Evolutionary conservation across 1,140 invertebrate genomes (phyloP).

Genomic region (Hycleus cichorii): DNA sequence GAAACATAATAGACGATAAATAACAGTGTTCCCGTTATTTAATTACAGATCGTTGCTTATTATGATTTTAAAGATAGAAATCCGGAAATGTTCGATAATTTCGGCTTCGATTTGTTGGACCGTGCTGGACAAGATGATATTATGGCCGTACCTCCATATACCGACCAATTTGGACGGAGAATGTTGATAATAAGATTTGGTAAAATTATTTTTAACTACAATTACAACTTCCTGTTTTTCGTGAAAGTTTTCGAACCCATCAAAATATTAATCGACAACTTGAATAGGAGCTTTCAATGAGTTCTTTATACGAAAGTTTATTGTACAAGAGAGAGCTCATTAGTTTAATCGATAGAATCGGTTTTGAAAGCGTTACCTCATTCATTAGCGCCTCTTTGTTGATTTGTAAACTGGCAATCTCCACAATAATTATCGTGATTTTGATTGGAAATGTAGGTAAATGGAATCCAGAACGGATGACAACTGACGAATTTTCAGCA

Average conservation of each 20-base stretch:
- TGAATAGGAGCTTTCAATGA: too few species aligned
- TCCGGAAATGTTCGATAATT: slow-evolving; percentile 56
- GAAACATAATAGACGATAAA: too few species aligned
- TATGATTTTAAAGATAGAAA: slow-evolving; percentile 67
- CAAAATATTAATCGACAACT: too few species aligned
- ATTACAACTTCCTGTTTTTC: too few species aligned
- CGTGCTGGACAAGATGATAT: slow-evolving; percentile 62
- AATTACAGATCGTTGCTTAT: slow-evolving; percentile 63
- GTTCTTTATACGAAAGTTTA: too few species aligned
- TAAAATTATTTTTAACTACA: neutral
- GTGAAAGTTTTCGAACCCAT: too few species aligned
- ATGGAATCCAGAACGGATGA: slow-evolving; percentile 60
- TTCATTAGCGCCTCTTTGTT: too few species aligned
- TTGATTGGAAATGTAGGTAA: slow-evolving; percentile 44
- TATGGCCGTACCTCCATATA: slow-evolving; percentile 63
- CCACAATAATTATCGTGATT: too few species aligned
- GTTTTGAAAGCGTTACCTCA: too few species aligned
- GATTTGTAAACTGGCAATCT: too few species aligned
- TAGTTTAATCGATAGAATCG: too few species aligned
- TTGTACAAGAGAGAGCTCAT: too few species aligned
- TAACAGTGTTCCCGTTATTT: neutral
- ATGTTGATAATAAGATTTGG: slow-evolving; percentile 57
- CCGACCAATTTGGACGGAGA: slow-evolving; percentile 60
- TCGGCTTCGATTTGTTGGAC: slow-evolving; percentile 56
- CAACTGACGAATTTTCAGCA: slow-evolving; percentile 61